Evolutionary conservation across 2,888 invertebrate genomes (phyloP).

Genomic region (Deladenus siricidicola): DNA sequence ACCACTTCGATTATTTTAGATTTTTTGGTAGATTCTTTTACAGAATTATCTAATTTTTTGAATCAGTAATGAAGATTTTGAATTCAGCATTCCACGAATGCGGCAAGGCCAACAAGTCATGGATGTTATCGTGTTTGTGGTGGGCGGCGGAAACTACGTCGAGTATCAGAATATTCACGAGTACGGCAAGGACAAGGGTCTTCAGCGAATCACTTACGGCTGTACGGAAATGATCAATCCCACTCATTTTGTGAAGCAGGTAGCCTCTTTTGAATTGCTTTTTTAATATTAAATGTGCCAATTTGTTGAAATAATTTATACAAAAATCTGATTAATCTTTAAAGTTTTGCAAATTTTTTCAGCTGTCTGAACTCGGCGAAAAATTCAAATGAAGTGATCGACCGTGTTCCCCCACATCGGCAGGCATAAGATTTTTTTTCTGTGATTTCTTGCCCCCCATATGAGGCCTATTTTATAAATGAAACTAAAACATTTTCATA

Average conservation of each 20-base stretch:
- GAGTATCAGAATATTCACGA: constrained; percentile 97
- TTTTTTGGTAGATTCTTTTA: no score
- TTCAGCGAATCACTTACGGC: constrained; percentile 76
- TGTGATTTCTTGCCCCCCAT: no score
- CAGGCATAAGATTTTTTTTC: no score
- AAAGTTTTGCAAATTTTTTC: background rate
- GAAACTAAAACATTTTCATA: no score
- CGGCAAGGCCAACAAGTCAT: constrained; percentile 39
- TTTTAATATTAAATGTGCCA: background rate
- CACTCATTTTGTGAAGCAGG: constrained; percentile 81
- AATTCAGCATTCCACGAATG: constrained; percentile 13
- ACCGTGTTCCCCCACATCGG: no score
- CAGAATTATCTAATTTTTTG: constrained; percentile 11
- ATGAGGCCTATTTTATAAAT: no score
- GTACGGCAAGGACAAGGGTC: constrained; percentile 70
- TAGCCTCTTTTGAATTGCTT: constrained; percentile 21
- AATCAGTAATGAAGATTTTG: background rate
- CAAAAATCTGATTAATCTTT: background rate
- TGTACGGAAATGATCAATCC: constrained; percentile 88
- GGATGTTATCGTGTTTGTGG: constrained; percentile 58
- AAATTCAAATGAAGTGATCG: constrained; percentile 1
- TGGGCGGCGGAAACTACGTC: constrained; percentile 77
- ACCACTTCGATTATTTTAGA: no score
- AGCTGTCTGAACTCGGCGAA: constrained; percentile 12
- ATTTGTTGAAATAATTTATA: background rate